phyloP scores from a whole-genome alignment of 2,888 invertebrate species.

The Ennomos quercinarius region DNA sequence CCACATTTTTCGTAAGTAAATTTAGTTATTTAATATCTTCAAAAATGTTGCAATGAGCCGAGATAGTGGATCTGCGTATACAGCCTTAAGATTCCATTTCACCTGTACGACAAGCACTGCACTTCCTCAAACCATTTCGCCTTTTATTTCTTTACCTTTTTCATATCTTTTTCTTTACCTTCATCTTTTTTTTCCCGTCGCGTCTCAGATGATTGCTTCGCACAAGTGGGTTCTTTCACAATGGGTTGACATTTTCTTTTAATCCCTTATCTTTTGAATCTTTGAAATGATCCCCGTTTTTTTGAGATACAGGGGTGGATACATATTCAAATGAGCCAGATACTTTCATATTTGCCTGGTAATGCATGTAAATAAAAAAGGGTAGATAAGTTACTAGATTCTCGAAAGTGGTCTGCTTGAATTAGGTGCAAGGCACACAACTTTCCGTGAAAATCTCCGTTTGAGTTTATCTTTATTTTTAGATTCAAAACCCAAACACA shows the following conservation, averaged over 20 bases:
- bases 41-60: no score
- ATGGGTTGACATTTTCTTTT: conserved; percentile 72
- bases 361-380: no score
- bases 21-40: no score
- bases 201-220: conserved; percentile 47
- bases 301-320: conserved; percentile 38
- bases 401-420: no score
- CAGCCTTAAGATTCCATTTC: neutral
- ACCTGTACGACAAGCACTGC: conserved; percentile 24
- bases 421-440: no score
- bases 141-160: conserved; percentile 33
- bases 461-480: no score
- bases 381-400: no score
- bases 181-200: conserved; percentile 33
- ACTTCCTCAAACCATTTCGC: conserved; percentile 35
- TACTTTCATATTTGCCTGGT: conserved; percentile 36
- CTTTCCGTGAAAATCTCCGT: no score
- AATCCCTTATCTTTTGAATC: conserved; percentile 63
- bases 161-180: conserved; percentile 17
- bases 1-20: no score
- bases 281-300: conserved; percentile 37
- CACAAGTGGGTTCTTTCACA: conserved; percentile 57
- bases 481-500: no score
- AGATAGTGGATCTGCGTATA: no score
- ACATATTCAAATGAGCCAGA: conserved; percentile 62